Base-by-base conservation (phyloP, 2,888 invertebrate genomes). In the Pseudococcus viburni region DNA sequence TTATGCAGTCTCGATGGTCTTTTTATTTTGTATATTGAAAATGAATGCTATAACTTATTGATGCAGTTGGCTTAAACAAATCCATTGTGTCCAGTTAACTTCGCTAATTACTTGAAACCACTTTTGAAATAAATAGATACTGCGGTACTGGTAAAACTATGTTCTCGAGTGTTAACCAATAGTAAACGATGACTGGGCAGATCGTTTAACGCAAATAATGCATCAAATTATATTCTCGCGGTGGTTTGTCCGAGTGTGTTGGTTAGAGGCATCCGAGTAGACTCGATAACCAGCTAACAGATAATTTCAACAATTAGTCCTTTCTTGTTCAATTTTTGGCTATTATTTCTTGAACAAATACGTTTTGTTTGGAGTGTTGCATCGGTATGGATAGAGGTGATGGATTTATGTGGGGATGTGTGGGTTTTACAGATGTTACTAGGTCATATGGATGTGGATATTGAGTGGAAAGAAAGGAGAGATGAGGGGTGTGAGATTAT, bases 101-200 rank as follows among this genome's bases (percentile, higher is more conserved):
- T 3, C n/a, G 46, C 42, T 83, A 83, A 83, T 83, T 83, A 46
- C 80, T 33, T 33, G 12, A 46, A 46, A 64, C 64, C 80, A 46
- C 42, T 83, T 83, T 42, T 19, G 46, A 83, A 83, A 83, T 46
- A 83, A 83, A 83, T 80, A 19, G n/a, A n/a, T 33, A 3, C 26
- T 1, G 26, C 1, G n/a, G 7, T 59, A 59, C 4, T 11, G 1
- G 46, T 46, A 83, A 83, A 83, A 83, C 22, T 83, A 83, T 73
- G 8, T 77, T 80, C 19, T 7, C 42, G 46, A 42, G 42, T 33
- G 80, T 19, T 83, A 46, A 46, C 42, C 80, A 83, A 83, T 83
- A 83, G 42, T 83, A 83, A 83, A 83, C 80, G 80, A 83, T 83
- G 80, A 83, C 80, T 83, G 33, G 9, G 46, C 80, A 46, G 80